A percentile compares a stretch with the other conserved stretches of the same genome.
These are phyloP conservation scores for Catocala fraxini DNA, from an alignment of 2,888 invertebrate genomes.

Conservation along the genomic window DNA sequence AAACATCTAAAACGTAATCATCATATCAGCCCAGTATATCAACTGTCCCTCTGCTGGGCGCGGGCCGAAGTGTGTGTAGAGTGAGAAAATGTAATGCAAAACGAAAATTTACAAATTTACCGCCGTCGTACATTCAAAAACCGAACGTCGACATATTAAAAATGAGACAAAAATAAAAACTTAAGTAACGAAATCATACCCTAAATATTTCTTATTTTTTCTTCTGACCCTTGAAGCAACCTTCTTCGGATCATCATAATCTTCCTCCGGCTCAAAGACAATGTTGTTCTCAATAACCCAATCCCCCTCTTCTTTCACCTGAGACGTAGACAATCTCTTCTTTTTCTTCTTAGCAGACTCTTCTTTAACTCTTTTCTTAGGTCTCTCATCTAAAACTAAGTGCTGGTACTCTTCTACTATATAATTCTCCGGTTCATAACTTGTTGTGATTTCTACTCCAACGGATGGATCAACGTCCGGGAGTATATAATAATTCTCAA, in stretches of 20 bases:
- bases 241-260: conserved; percentile 73
- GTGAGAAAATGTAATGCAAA: no score
- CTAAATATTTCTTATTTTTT: conserved; percentile 84
- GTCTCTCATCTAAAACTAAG: conserved; percentile 72
- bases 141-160: conserved; percentile 83
- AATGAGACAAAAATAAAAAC: background rate
- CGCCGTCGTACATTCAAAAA: conserved; percentile 5
- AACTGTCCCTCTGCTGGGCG: no score
- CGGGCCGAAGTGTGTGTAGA: no score
- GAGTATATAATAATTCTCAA: conserved; percentile 81
- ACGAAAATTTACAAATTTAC: background rate
- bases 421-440: conserved; percentile 79
- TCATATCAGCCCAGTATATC: no score
- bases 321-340: conserved; percentile 53
- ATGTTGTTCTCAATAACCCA: conserved; percentile 77
- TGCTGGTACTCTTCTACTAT: conserved; percentile 79
- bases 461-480: conserved; percentile 81
- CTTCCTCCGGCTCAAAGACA: conserved; percentile 74
- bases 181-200: conserved; percentile 81
- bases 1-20: no score
- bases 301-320: conserved; percentile 64
- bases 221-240: conserved; percentile 73
- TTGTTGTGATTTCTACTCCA: conserved; percentile 79
- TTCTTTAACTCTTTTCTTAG: conserved; percentile 67
- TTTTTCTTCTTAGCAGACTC: conserved; percentile 67